Percentiles rank a stretch among this genome's conserved stretches.
Evolutionary conservation across 2,797 vertebrate species (phyloP).

Genomic region (Hippopotamyrus pictus): DNA sequence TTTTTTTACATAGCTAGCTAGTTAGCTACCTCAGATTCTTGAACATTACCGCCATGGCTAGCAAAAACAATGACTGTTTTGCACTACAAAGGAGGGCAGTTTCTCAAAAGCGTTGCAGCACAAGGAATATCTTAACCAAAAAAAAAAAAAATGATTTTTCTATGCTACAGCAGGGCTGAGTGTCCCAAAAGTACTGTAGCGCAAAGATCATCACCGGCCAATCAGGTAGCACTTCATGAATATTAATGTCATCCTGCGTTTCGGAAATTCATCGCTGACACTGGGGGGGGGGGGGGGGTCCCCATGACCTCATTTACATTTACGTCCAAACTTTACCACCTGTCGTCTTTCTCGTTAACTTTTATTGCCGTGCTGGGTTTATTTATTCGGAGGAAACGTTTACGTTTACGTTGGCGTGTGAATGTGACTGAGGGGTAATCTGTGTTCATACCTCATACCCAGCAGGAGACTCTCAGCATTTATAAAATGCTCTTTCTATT

Average conservation of each 20-base stretch:
- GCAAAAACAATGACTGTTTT: background rate
- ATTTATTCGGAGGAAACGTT: background rate
- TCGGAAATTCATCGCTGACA: background rate
- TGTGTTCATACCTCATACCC: background rate
- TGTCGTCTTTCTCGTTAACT: background rate
- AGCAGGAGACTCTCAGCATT: background rate
- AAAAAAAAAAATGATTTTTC: background rate
- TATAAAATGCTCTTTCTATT: background rate
- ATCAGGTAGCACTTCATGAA: background rate
- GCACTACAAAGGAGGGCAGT: background rate
- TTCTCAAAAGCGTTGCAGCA: background rate
- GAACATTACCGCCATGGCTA: background rate
- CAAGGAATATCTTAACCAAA: background rate
- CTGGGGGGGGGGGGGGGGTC: background rate
- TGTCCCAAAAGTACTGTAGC: background rate
- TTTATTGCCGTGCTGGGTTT: constrained; percentile 11
- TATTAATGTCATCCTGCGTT: background rate
- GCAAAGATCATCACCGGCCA: background rate
- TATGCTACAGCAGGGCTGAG: background rate
- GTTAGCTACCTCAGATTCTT: background rate
- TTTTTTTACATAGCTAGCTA: background rate
- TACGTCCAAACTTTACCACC: background rate
- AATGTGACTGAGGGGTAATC: background rate
- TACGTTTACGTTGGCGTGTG: background rate
- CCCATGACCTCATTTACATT: background rate